Base-by-base conservation (phyloP, 2,888 invertebrate species). In the Syrista parreyssii region DNA sequence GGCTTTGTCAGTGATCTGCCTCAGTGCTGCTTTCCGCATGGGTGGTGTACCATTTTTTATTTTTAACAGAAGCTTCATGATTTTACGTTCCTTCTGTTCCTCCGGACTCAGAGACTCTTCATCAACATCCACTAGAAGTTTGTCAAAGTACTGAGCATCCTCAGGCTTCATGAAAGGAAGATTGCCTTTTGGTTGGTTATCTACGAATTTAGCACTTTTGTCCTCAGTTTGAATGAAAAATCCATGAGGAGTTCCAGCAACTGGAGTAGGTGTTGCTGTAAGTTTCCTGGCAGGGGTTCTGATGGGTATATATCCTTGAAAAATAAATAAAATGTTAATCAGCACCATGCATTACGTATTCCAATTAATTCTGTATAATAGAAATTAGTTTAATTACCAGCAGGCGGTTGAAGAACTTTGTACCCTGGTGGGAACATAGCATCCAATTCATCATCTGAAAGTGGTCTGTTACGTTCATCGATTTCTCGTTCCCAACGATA, bases 31-130 rank as follows among this genome's bases (percentile, higher is more conserved):
- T 92, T 99, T 99, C 83, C 99, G 94, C 99, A 99, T 99, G 0
- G 99, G 99, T 23, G 99, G 99, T 0, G 99, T 99, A 33, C 99
- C 99, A 89, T 99, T 99, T 93, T 99, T 99, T 80, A 99, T 99
- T 92, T 99, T 99, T 78, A 99, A 92, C 85, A 99, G 92, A 12
- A 99, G 93, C 90, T 98, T 99, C 99, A 99, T 99, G 75, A 99
- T 99, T 92, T 99, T 99, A 73, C 99, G 93, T 92, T 99, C 99
- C 90, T 99, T 99, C 84, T 98, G 96, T 91, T 99, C 99, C 88
- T 99, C 99, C 0, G 99, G 98, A 76, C 97, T 96, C 68, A 99
- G 93, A 0, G 96, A 92, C 88, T 99, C 98, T 92, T 99, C 99
- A 91, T 99, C 99, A 36, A 99, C 99, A 90, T 99, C 99, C 77